Conservation (phyloP, 2,888 invertebrate genomes). For the Ceriagrion tenellum region DNA sequence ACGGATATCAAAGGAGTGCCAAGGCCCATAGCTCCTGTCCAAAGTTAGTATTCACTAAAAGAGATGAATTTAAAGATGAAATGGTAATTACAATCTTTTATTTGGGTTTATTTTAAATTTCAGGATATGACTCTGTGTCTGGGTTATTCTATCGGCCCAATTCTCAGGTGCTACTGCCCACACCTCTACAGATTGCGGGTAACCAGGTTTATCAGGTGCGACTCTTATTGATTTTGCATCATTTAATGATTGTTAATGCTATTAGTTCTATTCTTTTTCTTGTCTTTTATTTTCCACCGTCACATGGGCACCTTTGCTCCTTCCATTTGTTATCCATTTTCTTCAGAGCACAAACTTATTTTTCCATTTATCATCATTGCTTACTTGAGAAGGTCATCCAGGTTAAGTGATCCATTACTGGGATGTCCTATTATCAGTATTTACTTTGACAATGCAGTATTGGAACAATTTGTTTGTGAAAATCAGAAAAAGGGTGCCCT, state of each 20-base stretch:
- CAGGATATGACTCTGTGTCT: constrained; percentile 73
- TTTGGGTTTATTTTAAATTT: constrained; percentile 57
- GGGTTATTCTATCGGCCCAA: constrained; percentile 86
- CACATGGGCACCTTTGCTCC: not conserved
- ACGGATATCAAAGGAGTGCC: constrained; percentile 69
- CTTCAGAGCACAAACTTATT: not conserved
- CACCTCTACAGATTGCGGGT: constrained; percentile 82
- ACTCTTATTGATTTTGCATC: constrained; percentile 70
- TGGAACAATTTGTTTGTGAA: not conserved
- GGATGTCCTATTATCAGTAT: not conserved
- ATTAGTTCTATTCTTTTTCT: not conserved
- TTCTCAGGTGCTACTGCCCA: constrained; percentile 80
- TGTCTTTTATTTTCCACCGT: not conserved
- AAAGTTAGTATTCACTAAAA: constrained; percentile 43
- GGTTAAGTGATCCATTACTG: too few relatives aligned
- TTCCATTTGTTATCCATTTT: not conserved
- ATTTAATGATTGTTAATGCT: not conserved
- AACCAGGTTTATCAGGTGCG: constrained; percentile 84
- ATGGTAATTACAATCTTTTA: not conserved
- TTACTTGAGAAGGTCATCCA: not conserved
- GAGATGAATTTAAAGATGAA: not conserved
- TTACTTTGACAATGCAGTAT: not conserved
- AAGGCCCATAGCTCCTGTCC: constrained; percentile 70
- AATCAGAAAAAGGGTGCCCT: constrained; percentile 2
- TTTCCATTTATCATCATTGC: not conserved